Conservation (phyloP, 1,140 invertebrate genomes). For the Oryctes rhinoceros region DNA sequence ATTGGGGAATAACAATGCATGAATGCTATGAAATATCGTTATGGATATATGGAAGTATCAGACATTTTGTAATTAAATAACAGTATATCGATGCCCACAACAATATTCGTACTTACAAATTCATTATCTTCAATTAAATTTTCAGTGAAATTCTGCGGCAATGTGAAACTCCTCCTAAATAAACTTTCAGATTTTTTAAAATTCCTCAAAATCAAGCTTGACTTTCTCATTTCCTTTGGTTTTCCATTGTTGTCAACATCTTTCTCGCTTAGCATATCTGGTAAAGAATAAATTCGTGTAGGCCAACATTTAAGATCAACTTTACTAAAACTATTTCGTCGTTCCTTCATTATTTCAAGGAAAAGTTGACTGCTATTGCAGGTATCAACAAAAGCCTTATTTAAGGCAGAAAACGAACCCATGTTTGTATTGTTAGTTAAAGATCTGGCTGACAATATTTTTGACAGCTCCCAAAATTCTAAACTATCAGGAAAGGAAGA, state of each 20-base stretch:
- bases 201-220: not conserved
- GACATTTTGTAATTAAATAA: no score
- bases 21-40: no score
- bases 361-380: not conserved
- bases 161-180: not conserved
- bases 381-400: not conserved
- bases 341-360: not conserved
- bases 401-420: not conserved
- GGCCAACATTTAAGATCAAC: not conserved
- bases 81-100: not conserved
- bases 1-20: no score
- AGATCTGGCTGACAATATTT: constrained; percentile 6
- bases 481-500: constrained; percentile 17
- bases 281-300: not conserved
- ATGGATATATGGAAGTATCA: no score
- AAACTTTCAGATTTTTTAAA: constrained; percentile 13
- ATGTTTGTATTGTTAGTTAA: not conserved
- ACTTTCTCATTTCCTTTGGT: not conserved
- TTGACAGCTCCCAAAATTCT: constrained; percentile 21
- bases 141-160: not conserved
- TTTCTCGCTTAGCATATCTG: not conserved
- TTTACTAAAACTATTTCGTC: not conserved
- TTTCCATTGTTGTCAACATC: not conserved
- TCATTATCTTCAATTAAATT: constrained; percentile 16
- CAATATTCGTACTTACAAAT: constrained; percentile 30